Base-by-base conservation (phyloP, 2,888 invertebrate species). In the Argynnis bischoffii region DNA sequence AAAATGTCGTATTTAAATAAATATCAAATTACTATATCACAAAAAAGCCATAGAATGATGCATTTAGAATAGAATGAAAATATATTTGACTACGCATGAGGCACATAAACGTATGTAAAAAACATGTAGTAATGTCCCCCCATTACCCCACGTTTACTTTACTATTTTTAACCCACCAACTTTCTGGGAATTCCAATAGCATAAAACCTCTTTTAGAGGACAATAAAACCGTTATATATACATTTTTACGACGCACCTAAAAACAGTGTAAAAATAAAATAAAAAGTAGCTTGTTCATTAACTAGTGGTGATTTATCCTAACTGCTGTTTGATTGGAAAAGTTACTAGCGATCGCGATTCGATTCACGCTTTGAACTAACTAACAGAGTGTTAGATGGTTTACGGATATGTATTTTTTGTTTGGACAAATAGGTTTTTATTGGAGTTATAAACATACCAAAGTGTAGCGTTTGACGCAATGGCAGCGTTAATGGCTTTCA, bases 121-220 rank as follows among this genome's bases (percentile, higher is more conserved):
- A 48, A 60, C 15, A 61, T 55, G 64, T 15, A 53, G 21, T 46
- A 21, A 18, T 41, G 15, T 48, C 50, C 65, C 56, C 55, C 55
- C 46, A 48, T 55, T 21, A 16, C 48, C 31, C 60, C 46, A 56
- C 55, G n/a, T 57, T 46, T 53, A 16, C 16, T 21, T 50, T 18
- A 14, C 70, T 72, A 72, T 71, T 71, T 71, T 69, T 67, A 72
- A 66, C 63, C 59, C 21, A 21, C 59, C 69, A 81, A 83, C 76
- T 72, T 75, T 77, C 78, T 75, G 69, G 67, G 75, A 81, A 79
- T 74, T 76, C 50, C 66, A 67, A 71, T 71, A 71, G 68, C 66
- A 59, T 71, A 64, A 71, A 87, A 86, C 84, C 85, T 80, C 85
- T 86, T 88, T 88, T 87, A 86, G 84, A 84, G 83, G 83, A 88